phyloP scores from a whole-genome alignment of 2,113 vertebrate genomes.

The Boleophthalmus pectinirostris region DNA sequence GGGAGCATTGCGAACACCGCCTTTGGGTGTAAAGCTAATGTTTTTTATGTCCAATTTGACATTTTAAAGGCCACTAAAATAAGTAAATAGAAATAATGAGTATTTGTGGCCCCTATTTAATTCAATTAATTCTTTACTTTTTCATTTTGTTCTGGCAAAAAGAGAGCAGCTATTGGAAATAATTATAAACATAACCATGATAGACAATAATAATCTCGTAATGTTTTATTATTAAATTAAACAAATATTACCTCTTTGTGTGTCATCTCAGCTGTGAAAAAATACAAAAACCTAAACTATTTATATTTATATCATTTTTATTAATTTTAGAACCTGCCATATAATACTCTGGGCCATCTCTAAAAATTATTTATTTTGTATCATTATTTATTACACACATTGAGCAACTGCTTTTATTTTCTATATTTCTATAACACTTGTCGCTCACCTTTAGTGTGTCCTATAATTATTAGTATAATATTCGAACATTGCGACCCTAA shows the following conservation, averaged over 20 bases:
- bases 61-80: background rate
- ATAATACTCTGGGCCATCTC: background rate
- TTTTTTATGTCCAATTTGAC: background rate
- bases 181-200: background rate
- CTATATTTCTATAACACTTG: constrained; percentile 43
- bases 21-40: background rate
- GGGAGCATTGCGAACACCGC: background rate
- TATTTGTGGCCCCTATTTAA: background rate
- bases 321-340: background rate
- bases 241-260: background rate
- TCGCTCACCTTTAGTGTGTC: constrained; percentile 29
- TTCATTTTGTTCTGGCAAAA: background rate
- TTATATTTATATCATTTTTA: background rate
- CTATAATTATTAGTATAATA: constrained; percentile 37
- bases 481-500: constrained; percentile 33
- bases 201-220: background rate
- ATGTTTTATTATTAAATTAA: background rate
- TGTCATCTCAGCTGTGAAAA: background rate
- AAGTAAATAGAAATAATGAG: background rate
- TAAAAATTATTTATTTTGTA: background rate
- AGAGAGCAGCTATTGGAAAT: background rate
- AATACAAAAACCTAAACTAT: background rate
- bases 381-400: background rate
- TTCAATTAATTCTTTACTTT: background rate
- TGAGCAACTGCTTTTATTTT: background rate